Evolutionary conservation across 2,888 invertebrate genomes (phyloP), one percentile per base, ranked within the genome.

Genomic region (Xanthia togata): DNA sequence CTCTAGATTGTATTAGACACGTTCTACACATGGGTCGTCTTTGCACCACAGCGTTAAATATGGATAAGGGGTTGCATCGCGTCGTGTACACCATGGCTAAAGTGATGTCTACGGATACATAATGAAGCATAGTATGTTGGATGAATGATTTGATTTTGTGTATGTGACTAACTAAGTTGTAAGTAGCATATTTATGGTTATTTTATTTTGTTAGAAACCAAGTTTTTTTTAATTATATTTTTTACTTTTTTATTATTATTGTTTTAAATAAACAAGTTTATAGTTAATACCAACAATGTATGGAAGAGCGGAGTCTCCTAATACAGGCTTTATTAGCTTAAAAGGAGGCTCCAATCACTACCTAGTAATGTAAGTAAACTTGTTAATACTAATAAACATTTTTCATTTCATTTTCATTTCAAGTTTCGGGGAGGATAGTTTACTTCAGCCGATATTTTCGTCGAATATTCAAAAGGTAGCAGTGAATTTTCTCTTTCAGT

Each of bases 1-100:
- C 88, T 87, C 89, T 79, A 94, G 91, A 94, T 94, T 94, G 93
- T 93, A 91, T 93, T 93, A 92, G 91, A 93, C 93, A 91, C 92
- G 90, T 91, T 88, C 84, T 76, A 81, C 81, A 80, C 81, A 76
- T 77, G 78, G 70, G 70, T 69, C 79, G 78, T 84, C 82, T 82
- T 85, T 74, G 73, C 73, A 38, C 64, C 26, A 26, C 73, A 77
- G 80, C 83, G 83, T 84, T 78, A 81, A 86, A 87, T 83, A 84
- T 82, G 71, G 59, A 82, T 79, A 57, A 4, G 38, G 68, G n/a
- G 38, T n/a, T 20, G 11, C n/a, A 38, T n/a, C 35, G 9, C 17
- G 6, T n/a, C 9, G 70, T 70, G 71, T 47, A 68, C 31, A 23
- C 53, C 59, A 23, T 50, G 68, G 67, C 41, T 80, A 69, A 81